phyloP scores from a whole-genome alignment of 2,797 vertebrate species.

The Poecilia picta region DNA sequence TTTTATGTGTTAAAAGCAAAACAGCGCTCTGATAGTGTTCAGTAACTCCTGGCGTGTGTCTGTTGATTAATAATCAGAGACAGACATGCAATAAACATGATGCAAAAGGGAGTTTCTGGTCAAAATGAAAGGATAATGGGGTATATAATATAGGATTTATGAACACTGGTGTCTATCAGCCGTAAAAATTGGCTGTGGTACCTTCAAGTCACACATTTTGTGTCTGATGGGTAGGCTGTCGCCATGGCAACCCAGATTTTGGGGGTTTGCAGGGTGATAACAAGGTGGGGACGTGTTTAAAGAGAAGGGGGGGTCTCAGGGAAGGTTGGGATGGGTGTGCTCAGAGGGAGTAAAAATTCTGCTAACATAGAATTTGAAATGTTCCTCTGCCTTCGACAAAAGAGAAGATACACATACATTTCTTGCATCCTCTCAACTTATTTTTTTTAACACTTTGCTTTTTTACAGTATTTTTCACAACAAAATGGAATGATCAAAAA shows the following conservation, averaged over 20 bases:
- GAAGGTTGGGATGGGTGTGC: slow-evolving; percentile 29
- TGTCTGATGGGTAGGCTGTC: slow-evolving; percentile 67
- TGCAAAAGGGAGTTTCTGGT: slow-evolving; percentile 32
- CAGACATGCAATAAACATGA: slow-evolving; percentile 15
- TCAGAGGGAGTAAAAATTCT: slow-evolving; percentile 47
- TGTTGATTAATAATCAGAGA: slow-evolving; percentile 50
- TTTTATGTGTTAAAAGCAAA: slow-evolving; percentile 13
- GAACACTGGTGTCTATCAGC: slow-evolving; percentile 55
- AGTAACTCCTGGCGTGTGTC: slow-evolving; percentile 39
- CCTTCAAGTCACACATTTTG: slow-evolving; percentile 72
- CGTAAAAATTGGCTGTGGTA: slow-evolving; percentile 66
- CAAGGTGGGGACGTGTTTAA: slow-evolving; percentile 74
- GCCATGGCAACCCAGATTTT: slow-evolving; percentile 77
- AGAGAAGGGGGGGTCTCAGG: slow-evolving; percentile 18
- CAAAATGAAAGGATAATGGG: slow-evolving; percentile 40
- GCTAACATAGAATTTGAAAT: slow-evolving; percentile 53
- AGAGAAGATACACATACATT: slow-evolving; percentile 4
- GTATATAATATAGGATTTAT: slow-evolving; percentile 34
- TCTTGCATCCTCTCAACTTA: background rate
- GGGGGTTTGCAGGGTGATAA: slow-evolving; percentile 77
- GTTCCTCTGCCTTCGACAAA: slow-evolving; percentile 35
- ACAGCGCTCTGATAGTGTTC: slow-evolving; percentile 29
- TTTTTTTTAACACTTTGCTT: background rate
- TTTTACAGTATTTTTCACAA: background rate
- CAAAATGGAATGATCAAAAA: background rate